Conservation (phyloP, 2,888 invertebrate species). For the Monopis laevigella region DNA sequence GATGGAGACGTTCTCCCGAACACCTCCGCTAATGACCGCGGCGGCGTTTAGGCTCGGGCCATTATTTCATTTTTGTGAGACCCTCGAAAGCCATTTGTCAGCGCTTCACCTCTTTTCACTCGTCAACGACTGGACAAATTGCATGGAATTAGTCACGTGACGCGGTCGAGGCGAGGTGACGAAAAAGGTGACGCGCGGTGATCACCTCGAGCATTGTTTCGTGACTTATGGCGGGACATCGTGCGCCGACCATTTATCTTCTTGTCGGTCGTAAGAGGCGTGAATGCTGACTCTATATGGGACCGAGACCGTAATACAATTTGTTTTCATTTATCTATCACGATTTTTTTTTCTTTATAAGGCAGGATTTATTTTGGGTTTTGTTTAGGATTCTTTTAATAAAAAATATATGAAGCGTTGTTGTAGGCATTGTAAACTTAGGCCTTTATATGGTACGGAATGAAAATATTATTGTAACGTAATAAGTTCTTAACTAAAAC, state of each 20-base stretch:
- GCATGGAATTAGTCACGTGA: slow-evolving; percentile 62
- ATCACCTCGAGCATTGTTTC: slow-evolving; percentile 21
- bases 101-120: slow-evolving; percentile 62
- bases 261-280: slow-evolving; percentile 5
- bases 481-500: too few relatives aligned
- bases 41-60: slow-evolving; percentile 58
- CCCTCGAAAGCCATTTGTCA: slow-evolving; percentile 63
- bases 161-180: slow-evolving; percentile 50
- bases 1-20: slow-evolving; percentile 64
- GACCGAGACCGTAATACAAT: neutral
- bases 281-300: slow-evolving; percentile 5
- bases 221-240: slow-evolving; percentile 13
- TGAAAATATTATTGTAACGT: too few relatives aligned
- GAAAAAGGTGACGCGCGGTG: slow-evolving; percentile 62
- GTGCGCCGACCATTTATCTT: slow-evolving; percentile 8
- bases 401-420: too few relatives aligned
- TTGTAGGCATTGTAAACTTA: too few relatives aligned
- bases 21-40: slow-evolving; percentile 60
- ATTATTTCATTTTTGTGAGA: slow-evolving; percentile 65
- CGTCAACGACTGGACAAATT: slow-evolving; percentile 57
- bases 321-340: neutral
- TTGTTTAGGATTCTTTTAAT: too few relatives aligned
- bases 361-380: too few relatives aligned
- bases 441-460: too few relatives aligned
- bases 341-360: neutral